Evolutionary conservation across 2,888 invertebrate genomes (phyloP).

Genomic region (Deladenus siricidicola): DNA sequence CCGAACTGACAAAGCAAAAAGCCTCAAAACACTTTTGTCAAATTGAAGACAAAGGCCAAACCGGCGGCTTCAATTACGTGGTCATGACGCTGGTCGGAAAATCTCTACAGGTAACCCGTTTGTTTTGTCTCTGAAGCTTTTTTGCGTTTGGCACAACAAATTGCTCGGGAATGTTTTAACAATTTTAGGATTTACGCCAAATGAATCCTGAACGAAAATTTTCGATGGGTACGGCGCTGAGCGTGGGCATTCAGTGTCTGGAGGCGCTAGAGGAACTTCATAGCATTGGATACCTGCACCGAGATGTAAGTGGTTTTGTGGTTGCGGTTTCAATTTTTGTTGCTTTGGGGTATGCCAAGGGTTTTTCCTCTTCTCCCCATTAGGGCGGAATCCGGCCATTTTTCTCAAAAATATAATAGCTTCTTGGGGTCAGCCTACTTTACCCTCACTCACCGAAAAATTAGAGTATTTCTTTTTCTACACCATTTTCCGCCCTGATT

Average conservation of each 20-base stretch:
- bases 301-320: no score
- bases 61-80: conserved; percentile 23
- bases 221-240: conserved; percentile 37
- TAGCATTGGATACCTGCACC: conserved; percentile 23
- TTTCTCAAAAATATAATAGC: no score
- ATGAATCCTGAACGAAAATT: conserved; percentile 19
- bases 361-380: no score
- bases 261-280: conserved; percentile 36
- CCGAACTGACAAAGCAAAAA: background rate
- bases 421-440: no score
- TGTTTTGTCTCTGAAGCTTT: no score
- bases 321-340: no score
- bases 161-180: no score
- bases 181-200: conserved; percentile 16
- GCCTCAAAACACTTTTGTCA: conserved; percentile 22
- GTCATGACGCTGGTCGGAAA: conserved; percentile 27
- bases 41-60: conserved; percentile 24
- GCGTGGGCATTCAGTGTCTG: conserved; percentile 36
- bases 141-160: background rate
- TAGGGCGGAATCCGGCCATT: no score
- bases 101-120: conserved; percentile 7
- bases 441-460: no score
- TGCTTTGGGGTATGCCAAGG: background rate
- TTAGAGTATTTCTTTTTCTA: no score
- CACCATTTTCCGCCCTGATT: no score